Conservation (phyloP, 2,113 vertebrate genomes). For the Tylochromis polylepis region DNA sequence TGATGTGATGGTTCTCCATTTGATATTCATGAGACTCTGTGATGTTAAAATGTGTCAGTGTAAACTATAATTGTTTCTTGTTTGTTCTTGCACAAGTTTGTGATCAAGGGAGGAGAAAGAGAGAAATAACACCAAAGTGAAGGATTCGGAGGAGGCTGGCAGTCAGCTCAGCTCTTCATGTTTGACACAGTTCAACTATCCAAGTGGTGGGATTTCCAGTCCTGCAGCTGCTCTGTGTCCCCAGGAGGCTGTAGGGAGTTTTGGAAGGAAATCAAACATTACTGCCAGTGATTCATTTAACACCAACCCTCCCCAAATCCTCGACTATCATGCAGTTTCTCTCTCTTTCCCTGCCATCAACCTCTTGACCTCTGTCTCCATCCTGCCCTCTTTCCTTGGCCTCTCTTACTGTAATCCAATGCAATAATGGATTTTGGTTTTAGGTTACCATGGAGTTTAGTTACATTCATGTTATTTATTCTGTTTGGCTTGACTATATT, state of each 20-base stretch:
- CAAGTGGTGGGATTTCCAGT: slow-evolving; percentile 23
- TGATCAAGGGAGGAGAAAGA: background rate
- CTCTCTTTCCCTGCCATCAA: background rate
- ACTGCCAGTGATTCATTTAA: slow-evolving; percentile 23
- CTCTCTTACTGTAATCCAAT: slow-evolving; percentile 16
- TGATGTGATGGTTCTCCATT: background rate
- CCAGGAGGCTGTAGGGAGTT: slow-evolving; percentile 14
- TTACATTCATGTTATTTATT: background rate
- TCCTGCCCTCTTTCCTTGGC: background rate
- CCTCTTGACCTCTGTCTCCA: slow-evolving; percentile 7
- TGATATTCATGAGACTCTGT: background rate
- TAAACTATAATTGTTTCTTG: background rate
- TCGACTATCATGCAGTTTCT: background rate
- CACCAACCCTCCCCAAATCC: slow-evolving; percentile 5
- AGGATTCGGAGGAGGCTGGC: background rate
- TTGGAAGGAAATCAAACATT: slow-evolving; percentile 44
- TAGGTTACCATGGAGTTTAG: background rate
- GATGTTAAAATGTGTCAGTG: background rate
- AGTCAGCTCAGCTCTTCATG: background rate
- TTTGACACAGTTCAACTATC: slow-evolving; percentile 12
- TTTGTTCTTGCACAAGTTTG: background rate
- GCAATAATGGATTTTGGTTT: background rate
- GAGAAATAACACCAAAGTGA: background rate
- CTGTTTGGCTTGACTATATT: background rate
- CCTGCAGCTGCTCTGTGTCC: slow-evolving; percentile 37